These are phyloP conservation scores for Xylota segnis DNA, from an alignment of 2,888 invertebrate genomes.

Conservation along the genomic window DNA sequence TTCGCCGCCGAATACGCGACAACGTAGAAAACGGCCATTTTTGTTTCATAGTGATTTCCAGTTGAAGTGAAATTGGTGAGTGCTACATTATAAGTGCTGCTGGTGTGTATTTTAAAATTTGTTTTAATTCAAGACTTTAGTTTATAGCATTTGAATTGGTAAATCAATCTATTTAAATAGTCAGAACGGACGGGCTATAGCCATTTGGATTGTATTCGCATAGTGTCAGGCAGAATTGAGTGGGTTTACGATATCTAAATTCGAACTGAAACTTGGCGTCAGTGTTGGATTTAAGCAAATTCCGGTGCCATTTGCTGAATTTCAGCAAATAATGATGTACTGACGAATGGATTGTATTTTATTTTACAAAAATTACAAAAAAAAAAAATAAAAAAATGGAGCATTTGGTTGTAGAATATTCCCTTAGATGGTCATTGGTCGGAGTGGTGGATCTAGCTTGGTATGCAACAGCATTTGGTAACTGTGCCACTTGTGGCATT, in stretches of 20 bases:
- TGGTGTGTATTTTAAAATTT: constrained; percentile 45
- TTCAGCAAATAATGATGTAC: neutral
- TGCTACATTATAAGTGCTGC: constrained; percentile 37
- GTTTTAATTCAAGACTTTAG: constrained; percentile 35
- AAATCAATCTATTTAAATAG: constrained; percentile 37
- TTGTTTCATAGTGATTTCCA: constrained; percentile 76
- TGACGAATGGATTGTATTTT: neutral
- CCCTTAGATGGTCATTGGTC: neutral
- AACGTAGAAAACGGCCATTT: constrained; percentile 74
- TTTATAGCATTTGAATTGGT: constrained; percentile 42
- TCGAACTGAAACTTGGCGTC: constrained; percentile 64
- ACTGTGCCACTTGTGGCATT: constrained; percentile 75
- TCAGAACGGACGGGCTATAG: constrained; percentile 5
- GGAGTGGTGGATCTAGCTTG: constrained; percentile 2
- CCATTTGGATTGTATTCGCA: constrained; percentile 25
- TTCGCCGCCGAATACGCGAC: constrained; percentile 56
- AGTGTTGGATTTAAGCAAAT: constrained; percentile 58
- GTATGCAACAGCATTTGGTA: constrained; percentile 66
- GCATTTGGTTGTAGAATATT: neutral
- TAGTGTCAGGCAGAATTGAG: constrained; percentile 59
- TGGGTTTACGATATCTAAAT: constrained; percentile 23
- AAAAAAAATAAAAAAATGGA: too few species aligned
- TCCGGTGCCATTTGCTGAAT: constrained; percentile 58
- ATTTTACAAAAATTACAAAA: too few species aligned
- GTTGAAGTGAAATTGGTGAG: constrained; percentile 76